Conservation (phyloP, 2,797 vertebrate species). For the Cossypha heuglini region DNA sequence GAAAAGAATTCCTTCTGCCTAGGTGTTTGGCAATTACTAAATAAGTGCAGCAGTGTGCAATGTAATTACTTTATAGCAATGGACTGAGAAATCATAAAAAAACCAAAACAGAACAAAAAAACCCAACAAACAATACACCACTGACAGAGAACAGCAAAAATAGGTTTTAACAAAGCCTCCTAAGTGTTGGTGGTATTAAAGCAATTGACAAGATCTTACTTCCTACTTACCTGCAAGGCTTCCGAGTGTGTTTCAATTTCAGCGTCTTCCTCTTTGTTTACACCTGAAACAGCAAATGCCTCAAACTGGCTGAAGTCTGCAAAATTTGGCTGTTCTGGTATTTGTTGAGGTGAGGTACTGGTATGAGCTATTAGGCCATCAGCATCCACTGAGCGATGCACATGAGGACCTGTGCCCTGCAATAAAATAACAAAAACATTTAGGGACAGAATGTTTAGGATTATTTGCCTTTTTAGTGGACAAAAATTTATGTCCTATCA, state of each 20-base stretch:
- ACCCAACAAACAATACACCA: not conserved
- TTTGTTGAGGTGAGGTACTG: conserved; percentile 95
- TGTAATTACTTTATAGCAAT: not conserved
- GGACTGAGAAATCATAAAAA: not conserved
- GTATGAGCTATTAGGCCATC: conserved; percentile 82
- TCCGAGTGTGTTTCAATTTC: conserved; percentile 88
- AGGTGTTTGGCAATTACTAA: not conserved
- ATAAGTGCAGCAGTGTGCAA: not conserved
- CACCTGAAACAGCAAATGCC: conserved; percentile 85
- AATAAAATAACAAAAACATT: not conserved
- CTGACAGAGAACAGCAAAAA: not conserved
- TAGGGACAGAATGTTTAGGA: not conserved
- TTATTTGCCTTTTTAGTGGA: not conserved
- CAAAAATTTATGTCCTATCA: not conserved
- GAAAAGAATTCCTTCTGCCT: not conserved
- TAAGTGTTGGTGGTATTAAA: not conserved
- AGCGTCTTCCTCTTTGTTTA: conserved; percentile 83
- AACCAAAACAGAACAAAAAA: not conserved
- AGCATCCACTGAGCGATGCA: conserved; percentile 86
- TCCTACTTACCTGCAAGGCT: conserved; percentile 80
- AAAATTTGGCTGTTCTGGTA: conserved; percentile 98
- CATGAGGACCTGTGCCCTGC: conserved; percentile 83
- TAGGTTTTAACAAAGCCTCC: not conserved
- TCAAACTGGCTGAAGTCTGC: conserved; percentile 99
- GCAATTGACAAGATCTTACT: not conserved